phyloP scores from a whole-genome alignment of 2,113 vertebrate genomes.

The Ptychochromis oligacanthus region DNA sequence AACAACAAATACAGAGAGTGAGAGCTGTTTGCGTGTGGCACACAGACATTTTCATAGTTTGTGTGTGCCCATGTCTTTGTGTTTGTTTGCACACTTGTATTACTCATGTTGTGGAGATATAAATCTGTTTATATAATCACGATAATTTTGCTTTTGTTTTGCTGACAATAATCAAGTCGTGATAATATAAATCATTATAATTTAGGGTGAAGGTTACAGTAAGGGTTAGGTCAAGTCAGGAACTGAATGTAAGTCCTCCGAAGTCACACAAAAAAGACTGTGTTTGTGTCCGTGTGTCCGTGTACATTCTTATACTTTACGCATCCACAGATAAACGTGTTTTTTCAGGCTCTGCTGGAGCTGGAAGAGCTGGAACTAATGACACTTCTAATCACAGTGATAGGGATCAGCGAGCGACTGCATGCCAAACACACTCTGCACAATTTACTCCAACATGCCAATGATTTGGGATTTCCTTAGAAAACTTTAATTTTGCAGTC shows the following conservation, averaged over 20 bases:
- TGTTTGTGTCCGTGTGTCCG: not conserved
- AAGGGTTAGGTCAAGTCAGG: not conserved
- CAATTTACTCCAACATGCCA: constrained; percentile 55
- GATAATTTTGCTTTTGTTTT: constrained; percentile 14
- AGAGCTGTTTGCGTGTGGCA: constrained; percentile 39
- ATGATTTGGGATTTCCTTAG: constrained; percentile 52
- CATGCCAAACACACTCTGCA: constrained; percentile 65
- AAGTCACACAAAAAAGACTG: not conserved
- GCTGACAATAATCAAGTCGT: not conserved
- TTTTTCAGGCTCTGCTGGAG: constrained; percentile 65
- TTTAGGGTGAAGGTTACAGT: not conserved
- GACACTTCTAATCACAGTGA: constrained; percentile 72
- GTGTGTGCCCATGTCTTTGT: constrained; percentile 8
- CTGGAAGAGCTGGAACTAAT: constrained; percentile 74
- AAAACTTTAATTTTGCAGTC: constrained; percentile 19
- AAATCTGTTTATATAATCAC: not conserved
- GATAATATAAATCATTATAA: not conserved
- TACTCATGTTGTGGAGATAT: not conserved
- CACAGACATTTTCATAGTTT: constrained; percentile 24
- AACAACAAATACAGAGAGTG: constrained; percentile 53
- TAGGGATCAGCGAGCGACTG: constrained; percentile 73
- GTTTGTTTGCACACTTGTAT: not conserved
- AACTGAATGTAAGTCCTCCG: not conserved
- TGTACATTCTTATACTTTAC: constrained; percentile 10
- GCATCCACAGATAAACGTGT: constrained; percentile 56